These are phyloP conservation scores for Tamandua tetradactyla DNA, from an alignment of 2,797 vertebrate species.

Conservation along the genomic window DNA sequence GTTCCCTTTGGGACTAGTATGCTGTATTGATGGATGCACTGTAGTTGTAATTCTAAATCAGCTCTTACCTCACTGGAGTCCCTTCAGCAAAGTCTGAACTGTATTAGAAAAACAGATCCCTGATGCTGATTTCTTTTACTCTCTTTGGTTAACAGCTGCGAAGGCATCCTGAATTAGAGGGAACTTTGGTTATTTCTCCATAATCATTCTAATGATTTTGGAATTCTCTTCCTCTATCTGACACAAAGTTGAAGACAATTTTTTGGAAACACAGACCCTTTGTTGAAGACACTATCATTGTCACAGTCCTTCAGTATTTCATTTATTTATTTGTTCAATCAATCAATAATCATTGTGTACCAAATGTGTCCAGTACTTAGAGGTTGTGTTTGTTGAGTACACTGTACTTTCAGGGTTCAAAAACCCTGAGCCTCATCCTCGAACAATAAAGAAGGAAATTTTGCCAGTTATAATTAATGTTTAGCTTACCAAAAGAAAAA, in stretches of 20 bases:
- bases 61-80: neutral
- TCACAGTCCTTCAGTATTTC: neutral
- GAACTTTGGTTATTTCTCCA: neutral
- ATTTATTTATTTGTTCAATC: neutral
- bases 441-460: neutral
- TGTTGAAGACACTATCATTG: neutral
- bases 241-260: neutral
- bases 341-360: neutral
- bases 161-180: neutral
- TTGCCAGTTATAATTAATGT: neutral
- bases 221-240: neutral
- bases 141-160: neutral
- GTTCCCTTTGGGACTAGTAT: neutral
- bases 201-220: neutral
- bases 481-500: neutral
- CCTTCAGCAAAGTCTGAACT: neutral
- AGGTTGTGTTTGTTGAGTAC: neutral
- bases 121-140: neutral
- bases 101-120: neutral
- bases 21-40: neutral
- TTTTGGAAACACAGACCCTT: no score
- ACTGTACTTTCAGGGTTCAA: neutral
- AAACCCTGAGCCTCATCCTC: neutral
- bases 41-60: neutral
- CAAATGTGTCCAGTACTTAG: neutral